These are phyloP conservation scores for Bedellia somnulentella DNA, from an alignment of 2,888 invertebrate genomes.

Conservation along the genomic window DNA sequence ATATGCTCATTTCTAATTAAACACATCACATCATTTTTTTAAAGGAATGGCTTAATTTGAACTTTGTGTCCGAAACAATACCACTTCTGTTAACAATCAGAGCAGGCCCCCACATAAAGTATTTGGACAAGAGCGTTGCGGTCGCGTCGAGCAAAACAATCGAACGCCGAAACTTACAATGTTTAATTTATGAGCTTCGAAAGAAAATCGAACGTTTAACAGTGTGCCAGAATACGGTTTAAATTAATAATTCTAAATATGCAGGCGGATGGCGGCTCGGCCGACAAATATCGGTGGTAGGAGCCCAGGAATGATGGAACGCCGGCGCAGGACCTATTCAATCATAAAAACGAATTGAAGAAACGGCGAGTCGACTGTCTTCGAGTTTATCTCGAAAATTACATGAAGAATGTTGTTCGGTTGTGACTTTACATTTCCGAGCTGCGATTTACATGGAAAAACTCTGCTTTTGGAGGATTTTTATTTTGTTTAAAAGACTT, in stretches of 20 bases:
- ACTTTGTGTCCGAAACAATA: conserved; percentile 10
- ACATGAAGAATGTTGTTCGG: too few relatives aligned
- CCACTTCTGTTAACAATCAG: conserved; percentile 15
- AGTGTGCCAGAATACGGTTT: conserved; percentile 43
- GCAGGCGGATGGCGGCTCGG: conserved; percentile 28
- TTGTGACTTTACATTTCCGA: too few relatives aligned
- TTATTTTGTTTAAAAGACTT: too few relatives aligned
- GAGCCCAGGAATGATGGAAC: conserved; percentile 23
- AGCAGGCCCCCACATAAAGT: conserved; percentile 19
- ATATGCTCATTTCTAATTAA: too few relatives aligned
- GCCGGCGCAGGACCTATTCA: conserved; percentile 17
- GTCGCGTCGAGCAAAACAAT: conserved; percentile 31
- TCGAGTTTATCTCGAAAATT: too few relatives aligned
- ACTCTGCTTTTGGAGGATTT: too few relatives aligned
- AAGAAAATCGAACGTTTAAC: conserved; percentile 46
- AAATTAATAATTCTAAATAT: conserved; percentile 59
- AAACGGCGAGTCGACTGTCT: too few relatives aligned
- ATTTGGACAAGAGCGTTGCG: conserved; percentile 26
- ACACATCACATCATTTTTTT: too few relatives aligned
- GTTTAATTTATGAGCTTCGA: conserved; percentile 48
- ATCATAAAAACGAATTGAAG: too few relatives aligned
- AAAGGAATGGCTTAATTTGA: too few relatives aligned
- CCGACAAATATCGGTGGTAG: conserved; percentile 28
- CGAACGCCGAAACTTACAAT: conserved; percentile 24
- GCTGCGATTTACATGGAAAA: too few relatives aligned